These are phyloP conservation scores for Carassius auratus DNA, from an alignment of 2,113 vertebrate species.

Conservation along the genomic window DNA sequence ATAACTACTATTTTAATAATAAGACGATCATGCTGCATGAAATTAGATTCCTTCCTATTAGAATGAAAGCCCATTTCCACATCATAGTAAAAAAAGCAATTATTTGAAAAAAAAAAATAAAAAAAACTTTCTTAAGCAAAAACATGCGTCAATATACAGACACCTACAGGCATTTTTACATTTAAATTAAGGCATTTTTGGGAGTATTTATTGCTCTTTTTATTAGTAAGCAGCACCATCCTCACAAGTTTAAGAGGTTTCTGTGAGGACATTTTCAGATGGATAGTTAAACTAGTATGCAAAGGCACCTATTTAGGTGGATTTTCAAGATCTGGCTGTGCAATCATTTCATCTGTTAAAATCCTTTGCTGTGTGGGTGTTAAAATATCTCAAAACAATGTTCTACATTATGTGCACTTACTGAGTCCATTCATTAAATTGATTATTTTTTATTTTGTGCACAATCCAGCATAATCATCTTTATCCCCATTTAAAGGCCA, in stretches of 20 bases:
- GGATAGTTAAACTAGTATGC: background rate
- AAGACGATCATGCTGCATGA: too few relatives aligned
- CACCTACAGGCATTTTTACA: too few relatives aligned
- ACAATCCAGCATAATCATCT: background rate
- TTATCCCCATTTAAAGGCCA: background rate
- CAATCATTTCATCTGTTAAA: background rate
- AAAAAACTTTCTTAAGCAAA: too few relatives aligned
- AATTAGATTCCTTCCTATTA: too few relatives aligned
- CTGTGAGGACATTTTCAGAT: background rate
- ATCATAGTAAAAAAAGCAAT: too few relatives aligned
- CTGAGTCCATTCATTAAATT: background rate
- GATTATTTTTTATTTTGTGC: background rate
- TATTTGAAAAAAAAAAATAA: too few relatives aligned
- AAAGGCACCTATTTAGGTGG: background rate
- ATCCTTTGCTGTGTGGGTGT: constrained; percentile 11
- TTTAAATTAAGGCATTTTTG: background rate
- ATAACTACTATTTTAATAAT: too few relatives aligned
- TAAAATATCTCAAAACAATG: constrained; percentile 2
- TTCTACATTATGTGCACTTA: background rate
- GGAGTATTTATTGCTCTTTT: background rate
- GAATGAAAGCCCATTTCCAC: too few relatives aligned
- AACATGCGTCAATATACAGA: too few relatives aligned
- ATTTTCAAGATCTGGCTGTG: background rate
- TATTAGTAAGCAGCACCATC: background rate
- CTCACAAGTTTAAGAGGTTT: background rate